Percentiles rank a stretch among this genome's conserved stretches.
Conservation (phyloP, 2,797 vertebrate genomes). For the Microchirus variegatus region DNA sequence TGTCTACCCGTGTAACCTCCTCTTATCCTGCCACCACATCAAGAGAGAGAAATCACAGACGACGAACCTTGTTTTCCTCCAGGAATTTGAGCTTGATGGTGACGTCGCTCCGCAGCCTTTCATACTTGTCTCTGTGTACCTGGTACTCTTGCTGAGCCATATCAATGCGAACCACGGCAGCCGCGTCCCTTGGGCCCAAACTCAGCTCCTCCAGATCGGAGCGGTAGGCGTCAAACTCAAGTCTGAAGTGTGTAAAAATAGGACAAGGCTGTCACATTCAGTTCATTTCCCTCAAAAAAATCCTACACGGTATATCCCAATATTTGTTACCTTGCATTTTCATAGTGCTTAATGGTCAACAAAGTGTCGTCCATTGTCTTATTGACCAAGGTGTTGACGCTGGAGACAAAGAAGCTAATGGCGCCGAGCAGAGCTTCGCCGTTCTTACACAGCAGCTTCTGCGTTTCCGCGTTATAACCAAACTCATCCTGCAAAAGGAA, state of each 20-base stretch:
- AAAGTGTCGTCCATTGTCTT: constrained; percentile 99
- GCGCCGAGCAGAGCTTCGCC: constrained; percentile 94
- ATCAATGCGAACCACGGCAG: constrained; percentile 88
- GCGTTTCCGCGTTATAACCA: constrained; percentile 96
- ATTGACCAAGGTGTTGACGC: constrained; percentile 94
- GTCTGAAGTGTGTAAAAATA: constrained; percentile 70
- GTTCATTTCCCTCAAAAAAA: not conserved
- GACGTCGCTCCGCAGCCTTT: constrained; percentile 93
- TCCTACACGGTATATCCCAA: too few species aligned
- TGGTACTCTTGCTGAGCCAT: constrained; percentile 93
- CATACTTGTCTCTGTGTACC: constrained; percentile 92
- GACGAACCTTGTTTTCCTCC: constrained; percentile 94
- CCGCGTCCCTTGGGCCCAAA: constrained; percentile 88
- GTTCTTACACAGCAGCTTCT: constrained; percentile 95
- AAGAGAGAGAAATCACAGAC: not conserved
- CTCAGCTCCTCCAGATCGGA: constrained; percentile 96
- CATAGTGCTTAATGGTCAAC: constrained; percentile 94
- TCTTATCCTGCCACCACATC: too few species aligned
- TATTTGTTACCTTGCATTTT: constrained; percentile 88
- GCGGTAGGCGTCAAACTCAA: constrained; percentile 96
- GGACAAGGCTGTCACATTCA: not conserved
- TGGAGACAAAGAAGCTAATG: constrained; percentile 95
- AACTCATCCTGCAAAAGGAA: constrained; percentile 91
- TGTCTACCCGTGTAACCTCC: too few species aligned
- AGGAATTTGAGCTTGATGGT: constrained; percentile 98